phyloP scores from a whole-genome alignment of 2,797 vertebrate species.

The Hydrophis major region DNA sequence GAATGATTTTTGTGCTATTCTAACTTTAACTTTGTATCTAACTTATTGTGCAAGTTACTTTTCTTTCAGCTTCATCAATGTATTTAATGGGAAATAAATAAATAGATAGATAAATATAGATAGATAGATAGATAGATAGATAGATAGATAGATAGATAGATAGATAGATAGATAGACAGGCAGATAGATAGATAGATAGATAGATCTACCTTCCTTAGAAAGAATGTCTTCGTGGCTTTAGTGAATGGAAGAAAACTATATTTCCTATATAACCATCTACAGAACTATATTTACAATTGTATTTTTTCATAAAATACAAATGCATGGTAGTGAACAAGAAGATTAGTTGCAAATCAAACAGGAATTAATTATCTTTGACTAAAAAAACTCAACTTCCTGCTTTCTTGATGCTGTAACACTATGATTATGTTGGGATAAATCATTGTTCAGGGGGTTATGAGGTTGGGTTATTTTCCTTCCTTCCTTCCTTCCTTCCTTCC shows the following conservation, averaged over 20 bases:
- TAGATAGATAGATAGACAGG: too few relatives aligned
- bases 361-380: not conserved
- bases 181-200: too few relatives aligned
- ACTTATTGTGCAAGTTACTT: not conserved
- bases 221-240: not conserved
- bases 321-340: not conserved
- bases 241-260: not conserved
- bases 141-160: too few relatives aligned
- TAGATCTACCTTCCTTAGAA: not conserved
- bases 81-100: not conserved
- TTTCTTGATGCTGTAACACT: not conserved
- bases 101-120: too few relatives aligned
- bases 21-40: not conserved
- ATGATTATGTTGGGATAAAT: not conserved
- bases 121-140: not conserved
- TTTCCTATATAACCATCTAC: not conserved
- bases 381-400: not conserved
- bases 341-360: not conserved
- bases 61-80: not conserved
- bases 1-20: not conserved
- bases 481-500: too few relatives aligned
- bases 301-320: not conserved
- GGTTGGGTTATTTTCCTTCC: too few relatives aligned
- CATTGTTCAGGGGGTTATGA: not conserved
- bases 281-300: not conserved